Base-by-base conservation (phyloP, 2,113 vertebrate species). In the Lophius piscatorius region DNA sequence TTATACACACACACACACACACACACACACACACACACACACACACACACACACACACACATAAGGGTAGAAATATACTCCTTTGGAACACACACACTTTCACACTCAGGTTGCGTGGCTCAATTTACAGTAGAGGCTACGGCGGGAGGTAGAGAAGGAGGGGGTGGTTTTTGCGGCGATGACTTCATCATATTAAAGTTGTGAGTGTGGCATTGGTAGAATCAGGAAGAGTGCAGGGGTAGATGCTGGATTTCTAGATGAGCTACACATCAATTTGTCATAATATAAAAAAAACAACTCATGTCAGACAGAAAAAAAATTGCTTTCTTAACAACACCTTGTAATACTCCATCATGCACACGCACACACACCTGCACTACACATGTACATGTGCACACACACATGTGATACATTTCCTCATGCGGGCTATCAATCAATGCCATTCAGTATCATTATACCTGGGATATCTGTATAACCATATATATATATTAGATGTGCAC, bases 281-380 rank as follows among this genome's bases (percentile, higher is more conserved):
- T 76, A 78, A 87, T 88, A 82, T 83, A 89, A 77, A 84, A 71
- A n/a, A 28, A 12, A 56, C 29, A 17, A 1, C 44, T n/a, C 82
- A 72, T 82, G 64, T 42, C 64, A 86, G 82, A 79, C 83, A 80
- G 83, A 79, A 86, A 87, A n/a, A 80, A 88, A 88, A 90, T 88
- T 85, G 84, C 81, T 88, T 90, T 88, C 82, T 87, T 88, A 85
- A 88, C 86, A 88, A 90, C 83, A 85, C 74, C 78, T 83, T 85
- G 82, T 88, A 86, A 85, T 75, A 80, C 85, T 86, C 78, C 70
- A 83, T 90, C 85, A 87, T 67, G 29, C 39, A 47, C 84, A 79
- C 55, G 16, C 16, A 28, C 50, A 39, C 68, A 54, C 63, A 56
- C 48, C 21, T 36, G 14, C 50, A 41, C 33, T 11, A 38, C 29